These are phyloP conservation scores for Bos javanicus DNA, from an alignment of 2,113 vertebrate species.

Conservation along the genomic window DNA sequence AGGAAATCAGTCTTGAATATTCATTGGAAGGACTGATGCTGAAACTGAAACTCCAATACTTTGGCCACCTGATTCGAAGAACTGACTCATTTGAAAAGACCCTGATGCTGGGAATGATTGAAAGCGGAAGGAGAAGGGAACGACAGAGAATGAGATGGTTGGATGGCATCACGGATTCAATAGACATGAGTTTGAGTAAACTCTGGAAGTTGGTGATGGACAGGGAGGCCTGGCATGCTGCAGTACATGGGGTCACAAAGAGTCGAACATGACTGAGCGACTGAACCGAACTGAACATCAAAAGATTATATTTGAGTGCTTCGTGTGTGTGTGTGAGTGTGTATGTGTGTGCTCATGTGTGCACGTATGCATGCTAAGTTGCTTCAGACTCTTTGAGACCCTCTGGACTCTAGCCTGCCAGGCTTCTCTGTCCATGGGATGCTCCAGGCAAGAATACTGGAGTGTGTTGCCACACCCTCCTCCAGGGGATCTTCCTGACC, in stretches of 20 bases:
- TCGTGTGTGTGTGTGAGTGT: background rate
- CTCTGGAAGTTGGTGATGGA: background rate
- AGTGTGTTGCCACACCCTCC: background rate
- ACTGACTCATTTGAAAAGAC: background rate
- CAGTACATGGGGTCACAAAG: background rate
- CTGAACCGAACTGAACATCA: background rate
- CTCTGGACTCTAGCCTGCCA: background rate
- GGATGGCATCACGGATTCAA: background rate
- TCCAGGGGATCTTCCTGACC: background rate
- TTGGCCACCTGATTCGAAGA: background rate
- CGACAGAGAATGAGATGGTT: background rate
- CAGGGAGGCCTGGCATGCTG: background rate
- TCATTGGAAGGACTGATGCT: background rate
- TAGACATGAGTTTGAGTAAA: background rate
- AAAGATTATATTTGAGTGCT: slow-evolving; percentile 4
- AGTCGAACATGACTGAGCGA: background rate
- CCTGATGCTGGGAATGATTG: background rate
- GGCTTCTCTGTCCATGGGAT: background rate
- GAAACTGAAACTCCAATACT: background rate
- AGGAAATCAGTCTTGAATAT: background rate
- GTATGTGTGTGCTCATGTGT: accelerated
- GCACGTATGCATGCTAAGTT: background rate
- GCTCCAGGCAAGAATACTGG: background rate
- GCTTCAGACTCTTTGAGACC: background rate
- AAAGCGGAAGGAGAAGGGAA: background rate